These are phyloP conservation scores for Bellardia bayeri DNA, from an alignment of 2,888 invertebrate genomes.

Conservation along the genomic window DNA sequence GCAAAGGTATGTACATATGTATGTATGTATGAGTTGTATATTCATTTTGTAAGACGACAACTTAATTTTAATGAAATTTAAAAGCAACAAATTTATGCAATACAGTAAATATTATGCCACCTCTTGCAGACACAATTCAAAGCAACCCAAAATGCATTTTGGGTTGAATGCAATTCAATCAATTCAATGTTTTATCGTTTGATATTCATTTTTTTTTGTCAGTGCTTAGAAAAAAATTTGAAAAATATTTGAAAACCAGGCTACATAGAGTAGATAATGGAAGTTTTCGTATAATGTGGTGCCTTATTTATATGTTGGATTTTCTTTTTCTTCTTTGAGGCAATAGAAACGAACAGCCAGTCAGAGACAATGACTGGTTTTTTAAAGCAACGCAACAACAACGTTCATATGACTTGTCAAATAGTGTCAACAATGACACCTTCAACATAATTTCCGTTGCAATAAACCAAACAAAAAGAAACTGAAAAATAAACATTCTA, in stretches of 20 bases:
- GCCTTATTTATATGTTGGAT: neutral
- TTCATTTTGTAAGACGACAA: constrained; percentile 64
- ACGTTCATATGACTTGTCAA: constrained; percentile 58
- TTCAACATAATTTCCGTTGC: constrained; percentile 74
- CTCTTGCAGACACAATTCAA: constrained; percentile 31
- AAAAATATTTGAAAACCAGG: constrained; percentile 40
- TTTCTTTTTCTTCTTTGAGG: neutral
- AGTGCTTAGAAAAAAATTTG: constrained; percentile 20
- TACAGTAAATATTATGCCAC: constrained; percentile 51
- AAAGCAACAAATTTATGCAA: constrained; percentile 54
- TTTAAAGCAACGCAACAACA: neutral
- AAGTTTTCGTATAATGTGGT: constrained; percentile 27
- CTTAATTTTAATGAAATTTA: constrained; percentile 71
- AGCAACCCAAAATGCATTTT: neutral
- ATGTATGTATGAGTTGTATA: constrained; percentile 5
- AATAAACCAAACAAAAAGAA: constrained; percentile 33
- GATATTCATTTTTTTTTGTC: constrained; percentile 40
- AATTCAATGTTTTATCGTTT: constrained; percentile 49
- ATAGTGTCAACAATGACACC: constrained; percentile 75
- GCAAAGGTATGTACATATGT: no score
- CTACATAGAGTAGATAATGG: constrained; percentile 40
- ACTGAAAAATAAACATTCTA: constrained; percentile 6
- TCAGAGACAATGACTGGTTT: neutral
- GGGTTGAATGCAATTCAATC: neutral
- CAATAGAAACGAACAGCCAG: constrained; percentile 16